phyloP scores from a whole-genome alignment of 2,113 vertebrate species.

The Hydrolagus affinis region DNA sequence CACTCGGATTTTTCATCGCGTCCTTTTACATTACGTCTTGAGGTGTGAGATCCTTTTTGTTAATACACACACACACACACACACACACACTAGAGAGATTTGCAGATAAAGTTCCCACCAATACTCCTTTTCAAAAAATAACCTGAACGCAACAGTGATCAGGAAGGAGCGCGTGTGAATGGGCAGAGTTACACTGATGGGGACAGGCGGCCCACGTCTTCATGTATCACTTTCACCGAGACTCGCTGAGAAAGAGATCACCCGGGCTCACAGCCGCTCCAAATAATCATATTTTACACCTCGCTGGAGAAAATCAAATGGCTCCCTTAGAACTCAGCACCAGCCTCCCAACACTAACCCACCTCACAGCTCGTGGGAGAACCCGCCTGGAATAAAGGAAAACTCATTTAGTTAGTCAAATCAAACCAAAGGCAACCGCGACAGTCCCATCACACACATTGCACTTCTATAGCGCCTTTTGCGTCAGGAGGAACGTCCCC shows the following conservation, averaged over 20 bases:
- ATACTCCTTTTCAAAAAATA: no score
- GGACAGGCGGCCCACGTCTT: neutral
- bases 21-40: no score
- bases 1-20: no score
- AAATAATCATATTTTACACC: conserved; percentile 21
- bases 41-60: no score
- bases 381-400: conserved; percentile 33
- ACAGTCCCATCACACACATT: no score
- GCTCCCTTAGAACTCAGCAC: conserved; percentile 34
- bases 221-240: neutral
- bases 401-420: conserved; percentile 44
- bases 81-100: no score
- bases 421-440: conserved; percentile 39
- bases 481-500: no score
- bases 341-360: conserved; percentile 31
- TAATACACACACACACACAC: no score
- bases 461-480: no score
- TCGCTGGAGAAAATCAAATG: conserved; percentile 28
- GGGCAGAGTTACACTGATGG: neutral
- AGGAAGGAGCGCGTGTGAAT: neutral
- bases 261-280: neutral
- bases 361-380: conserved; percentile 14
- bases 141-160: neutral
- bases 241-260: neutral
- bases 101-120: no score